Evolutionary conservation across 1,140 invertebrate species (phyloP).

Genomic region (Theocolax elegans): DNA sequence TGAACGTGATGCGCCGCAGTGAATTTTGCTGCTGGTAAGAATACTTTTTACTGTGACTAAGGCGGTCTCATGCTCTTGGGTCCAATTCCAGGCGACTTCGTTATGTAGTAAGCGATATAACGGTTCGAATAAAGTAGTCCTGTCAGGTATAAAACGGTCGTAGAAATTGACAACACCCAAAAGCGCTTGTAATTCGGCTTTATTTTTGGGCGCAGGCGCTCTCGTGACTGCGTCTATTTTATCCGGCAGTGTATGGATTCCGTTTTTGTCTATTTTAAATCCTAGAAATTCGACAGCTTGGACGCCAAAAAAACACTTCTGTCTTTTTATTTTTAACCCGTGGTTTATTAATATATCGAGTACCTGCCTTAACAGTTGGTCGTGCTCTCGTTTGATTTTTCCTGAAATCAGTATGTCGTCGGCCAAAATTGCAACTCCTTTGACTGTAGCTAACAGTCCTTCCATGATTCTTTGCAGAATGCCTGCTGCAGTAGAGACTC

Average conservation of each 20-base stretch:
- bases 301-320: not conserved
- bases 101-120: no score
- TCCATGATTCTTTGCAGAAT: no score
- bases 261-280: not conserved
- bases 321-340: not conserved
- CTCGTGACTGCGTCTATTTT: not conserved
- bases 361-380: not conserved
- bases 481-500: no score
- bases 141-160: conserved; percentile 6
- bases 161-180: conserved; percentile 14
- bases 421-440: not conserved
- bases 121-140: no score
- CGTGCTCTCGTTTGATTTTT: not conserved
- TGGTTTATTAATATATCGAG: not conserved
- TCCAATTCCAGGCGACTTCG: no score
- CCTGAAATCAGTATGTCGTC: not conserved
- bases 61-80: no score
- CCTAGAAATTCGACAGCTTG: not conserved
- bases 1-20: no score
- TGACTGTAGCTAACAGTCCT: no score
- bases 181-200: not conserved
- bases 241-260: not conserved
- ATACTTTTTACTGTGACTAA: no score
- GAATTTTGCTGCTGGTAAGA: no score
- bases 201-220: not conserved